These are phyloP conservation scores for Albula glossodonta DNA, from an alignment of 2,113 vertebrate genomes.

Conservation along the genomic window DNA sequence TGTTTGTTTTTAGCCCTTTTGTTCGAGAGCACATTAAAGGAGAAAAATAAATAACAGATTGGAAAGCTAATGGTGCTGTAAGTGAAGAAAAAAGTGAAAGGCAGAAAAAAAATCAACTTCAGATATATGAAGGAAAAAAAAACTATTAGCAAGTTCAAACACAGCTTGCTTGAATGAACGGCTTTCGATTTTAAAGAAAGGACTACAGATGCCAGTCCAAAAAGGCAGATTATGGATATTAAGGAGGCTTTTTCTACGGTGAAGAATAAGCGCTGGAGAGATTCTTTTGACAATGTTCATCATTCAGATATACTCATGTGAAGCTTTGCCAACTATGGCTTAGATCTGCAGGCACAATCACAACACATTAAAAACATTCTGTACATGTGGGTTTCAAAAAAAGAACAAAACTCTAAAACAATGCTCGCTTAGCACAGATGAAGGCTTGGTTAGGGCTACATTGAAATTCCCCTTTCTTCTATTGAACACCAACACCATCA, in stretches of 20 bases:
- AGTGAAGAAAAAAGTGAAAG: slow-evolving; percentile 19
- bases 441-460: slow-evolving; percentile 9
- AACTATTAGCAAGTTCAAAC: slow-evolving; percentile 48
- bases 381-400: slow-evolving; percentile 6
- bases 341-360: slow-evolving; percentile 42
- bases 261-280: slow-evolving; percentile 36
- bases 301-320: slow-evolving; percentile 40
- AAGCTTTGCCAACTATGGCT: slow-evolving; percentile 40
- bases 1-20: slow-evolving; percentile 42
- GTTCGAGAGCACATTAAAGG: slow-evolving; percentile 41
- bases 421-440: neutral
- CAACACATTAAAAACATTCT: slow-evolving; percentile 26
- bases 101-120: slow-evolving; percentile 12
- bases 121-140: slow-evolving; percentile 18
- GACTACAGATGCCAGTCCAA: slow-evolving; percentile 39
- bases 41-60: slow-evolving; percentile 50
- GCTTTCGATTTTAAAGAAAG: slow-evolving; percentile 36
- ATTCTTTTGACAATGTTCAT: slow-evolving; percentile 43
- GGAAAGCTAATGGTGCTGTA: slow-evolving; percentile 37
- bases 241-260: slow-evolving; percentile 32
- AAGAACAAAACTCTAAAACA: slow-evolving; percentile 1
- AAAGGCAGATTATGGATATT: slow-evolving; percentile 43
- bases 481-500: neutral
- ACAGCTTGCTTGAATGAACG: slow-evolving; percentile 31
- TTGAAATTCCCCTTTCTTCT: slow-evolving; percentile 1